Evolutionary conservation across 92 coral and sea anemone genomes (phyloP).

Genomic region (Zoanthus solanderi): DNA sequence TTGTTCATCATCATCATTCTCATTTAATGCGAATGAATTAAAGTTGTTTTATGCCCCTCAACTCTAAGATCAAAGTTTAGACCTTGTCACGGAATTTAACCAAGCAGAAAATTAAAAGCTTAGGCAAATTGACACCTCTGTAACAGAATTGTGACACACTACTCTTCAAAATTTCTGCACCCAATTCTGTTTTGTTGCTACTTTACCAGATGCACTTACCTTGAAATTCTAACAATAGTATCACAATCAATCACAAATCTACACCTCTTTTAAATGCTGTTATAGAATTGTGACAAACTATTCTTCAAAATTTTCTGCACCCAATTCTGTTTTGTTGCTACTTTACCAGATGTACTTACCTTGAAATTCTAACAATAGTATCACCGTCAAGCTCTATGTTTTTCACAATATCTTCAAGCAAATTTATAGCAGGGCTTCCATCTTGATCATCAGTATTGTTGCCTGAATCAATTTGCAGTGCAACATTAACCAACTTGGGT

Average conservation of each 20-base stretch:
- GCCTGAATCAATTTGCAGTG: slow-evolving; percentile 44
- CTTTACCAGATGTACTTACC: neutral
- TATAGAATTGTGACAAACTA: neutral
- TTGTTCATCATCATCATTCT: too few relatives aligned
- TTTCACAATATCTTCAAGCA: slow-evolving; percentile 38
- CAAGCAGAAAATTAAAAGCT: too few relatives aligned
- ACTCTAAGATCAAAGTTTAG: too few relatives aligned
- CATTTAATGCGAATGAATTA: too few relatives aligned
- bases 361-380: neutral
- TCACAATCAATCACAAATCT: neutral
- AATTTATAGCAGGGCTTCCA: neutral
- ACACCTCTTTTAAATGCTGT: too few relatives aligned
- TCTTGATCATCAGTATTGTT: slow-evolving; percentile 1
- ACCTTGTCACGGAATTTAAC: too few relatives aligned
- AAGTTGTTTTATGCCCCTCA: too few relatives aligned
- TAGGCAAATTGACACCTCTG: too few relatives aligned
- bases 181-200: too few relatives aligned
- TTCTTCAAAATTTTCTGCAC: too few relatives aligned
- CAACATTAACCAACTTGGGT: slow-evolving; percentile 74
- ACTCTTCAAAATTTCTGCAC: neutral
- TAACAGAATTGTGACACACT: too few relatives aligned
- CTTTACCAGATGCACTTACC: neutral
- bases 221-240: neutral
- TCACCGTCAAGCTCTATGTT: slow-evolving; percentile 14
- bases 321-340: too few relatives aligned